phyloP scores from a whole-genome alignment of 2,797 vertebrate species.

The Epinephelus malabaricus region DNA sequence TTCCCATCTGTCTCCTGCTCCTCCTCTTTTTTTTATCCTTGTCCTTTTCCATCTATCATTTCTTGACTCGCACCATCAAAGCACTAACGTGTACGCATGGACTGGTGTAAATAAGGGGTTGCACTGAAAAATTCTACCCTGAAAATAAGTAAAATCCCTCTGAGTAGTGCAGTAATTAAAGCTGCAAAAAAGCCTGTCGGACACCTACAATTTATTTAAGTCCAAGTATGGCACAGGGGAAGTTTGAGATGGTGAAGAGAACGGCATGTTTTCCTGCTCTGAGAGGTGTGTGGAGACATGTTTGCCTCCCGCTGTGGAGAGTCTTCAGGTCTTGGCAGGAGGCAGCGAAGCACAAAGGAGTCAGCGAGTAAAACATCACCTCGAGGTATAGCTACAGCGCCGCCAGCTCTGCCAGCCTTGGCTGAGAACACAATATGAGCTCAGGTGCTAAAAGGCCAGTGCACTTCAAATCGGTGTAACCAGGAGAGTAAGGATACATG shows the following conservation, averaged over 20 bases:
- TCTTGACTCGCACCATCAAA: not conserved
- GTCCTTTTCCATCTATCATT: constrained; percentile 4
- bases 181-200: constrained; percentile 13
- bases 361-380: constrained; percentile 52
- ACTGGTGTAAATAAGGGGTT: not conserved
- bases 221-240: not conserved
- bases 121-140: not conserved
- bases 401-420: not conserved
- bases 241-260: constrained; percentile 12
- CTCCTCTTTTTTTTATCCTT: not conserved
- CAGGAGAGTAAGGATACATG: not conserved
- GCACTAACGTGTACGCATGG: not conserved
- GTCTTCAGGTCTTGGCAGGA: constrained; percentile 35
- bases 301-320: constrained; percentile 28
- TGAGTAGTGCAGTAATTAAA: constrained; percentile 11
- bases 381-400: constrained; percentile 11
- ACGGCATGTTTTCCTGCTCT: constrained; percentile 13
- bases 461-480: not conserved
- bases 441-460: constrained; percentile 21
- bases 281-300: constrained; percentile 18
- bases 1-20: constrained; percentile 20
- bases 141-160: constrained; percentile 5
- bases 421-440: constrained; percentile 12
- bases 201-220: not conserved
- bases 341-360: constrained; percentile 37